These are phyloP conservation scores for Eustalomyia histrio DNA, from an alignment of 2,888 invertebrate species.

Conservation along the genomic window DNA sequence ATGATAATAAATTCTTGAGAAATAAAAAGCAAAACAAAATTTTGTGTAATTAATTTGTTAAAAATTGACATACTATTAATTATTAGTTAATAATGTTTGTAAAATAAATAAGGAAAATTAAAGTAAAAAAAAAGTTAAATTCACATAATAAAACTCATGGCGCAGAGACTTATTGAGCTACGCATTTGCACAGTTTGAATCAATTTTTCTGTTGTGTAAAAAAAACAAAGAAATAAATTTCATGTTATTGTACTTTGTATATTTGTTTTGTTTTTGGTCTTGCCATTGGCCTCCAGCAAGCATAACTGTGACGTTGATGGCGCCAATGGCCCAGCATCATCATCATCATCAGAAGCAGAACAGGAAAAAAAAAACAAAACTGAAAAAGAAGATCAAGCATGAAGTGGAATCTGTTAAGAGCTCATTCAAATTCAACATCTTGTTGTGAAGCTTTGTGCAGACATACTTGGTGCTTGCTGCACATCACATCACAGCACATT, in stretches of 20 bases:
- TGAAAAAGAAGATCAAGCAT: conserved; percentile 11
- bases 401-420: conserved; percentile 21
- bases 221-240: conserved; percentile 20
- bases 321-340: conserved; percentile 52
- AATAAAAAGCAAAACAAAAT: neutral
- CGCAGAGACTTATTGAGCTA: neutral
- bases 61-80: conserved; percentile 10
- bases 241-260: neutral
- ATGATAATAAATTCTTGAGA: conserved; percentile 29
- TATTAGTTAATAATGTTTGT: neutral
- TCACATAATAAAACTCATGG: neutral
- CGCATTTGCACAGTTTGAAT: neutral
- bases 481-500: neutral
- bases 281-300: conserved; percentile 63
- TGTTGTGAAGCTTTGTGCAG: conserved; percentile 38
- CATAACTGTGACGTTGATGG: conserved; percentile 59
- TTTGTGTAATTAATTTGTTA: neutral
- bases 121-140: neutral
- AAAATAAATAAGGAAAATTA: neutral
- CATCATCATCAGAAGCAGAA: neutral
- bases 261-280: conserved; percentile 29
- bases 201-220: neutral
- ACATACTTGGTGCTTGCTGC: neutral
- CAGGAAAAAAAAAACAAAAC: conserved; percentile 1
- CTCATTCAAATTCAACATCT: conserved; percentile 50